Conservation (phyloP, 2,888 invertebrate species). For the Lasioglossum oenotherae region DNA sequence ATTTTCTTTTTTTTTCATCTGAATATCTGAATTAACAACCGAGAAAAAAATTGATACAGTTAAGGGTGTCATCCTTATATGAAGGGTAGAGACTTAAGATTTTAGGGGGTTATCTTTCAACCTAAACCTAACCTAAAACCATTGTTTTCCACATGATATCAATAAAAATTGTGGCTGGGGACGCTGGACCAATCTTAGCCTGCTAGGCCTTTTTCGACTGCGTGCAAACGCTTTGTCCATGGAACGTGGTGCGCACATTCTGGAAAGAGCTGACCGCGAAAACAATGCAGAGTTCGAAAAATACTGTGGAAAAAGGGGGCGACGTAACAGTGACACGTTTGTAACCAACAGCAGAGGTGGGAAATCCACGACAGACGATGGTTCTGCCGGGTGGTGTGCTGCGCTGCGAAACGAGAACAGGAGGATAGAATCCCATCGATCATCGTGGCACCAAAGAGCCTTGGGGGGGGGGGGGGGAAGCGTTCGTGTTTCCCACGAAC, state of each 20-base stretch:
- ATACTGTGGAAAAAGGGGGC: background rate
- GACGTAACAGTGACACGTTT: background rate
- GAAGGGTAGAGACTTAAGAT: too few species aligned
- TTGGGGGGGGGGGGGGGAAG: background rate
- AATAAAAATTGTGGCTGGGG: too few species aligned
- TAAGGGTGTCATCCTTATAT: too few species aligned
- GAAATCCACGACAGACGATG: background rate
- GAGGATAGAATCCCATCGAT: slow-evolving; percentile 12
- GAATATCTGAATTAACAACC: too few species aligned
- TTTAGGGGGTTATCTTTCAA: too few species aligned
- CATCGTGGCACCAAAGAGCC: slow-evolving; percentile 5
- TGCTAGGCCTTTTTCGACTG: too few species aligned
- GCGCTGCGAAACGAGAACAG: background rate
- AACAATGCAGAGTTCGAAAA: background rate
- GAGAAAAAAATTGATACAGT: too few species aligned
- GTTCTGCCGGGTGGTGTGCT: background rate
- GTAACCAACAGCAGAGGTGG: background rate
- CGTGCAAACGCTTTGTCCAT: too few species aligned
- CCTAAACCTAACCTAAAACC: too few species aligned
- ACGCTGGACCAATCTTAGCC: too few species aligned
- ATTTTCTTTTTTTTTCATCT: too few species aligned
- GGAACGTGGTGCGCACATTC: background rate
- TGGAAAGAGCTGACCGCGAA: background rate
- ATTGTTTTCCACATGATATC: too few species aligned
- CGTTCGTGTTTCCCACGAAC: slow-evolving; percentile 14